A percentile compares a stretch with the other conserved stretches of the same genome.
phyloP scores from a whole-genome alignment of 2,797 vertebrate species.

The Enteromius viviparus region DNA sequence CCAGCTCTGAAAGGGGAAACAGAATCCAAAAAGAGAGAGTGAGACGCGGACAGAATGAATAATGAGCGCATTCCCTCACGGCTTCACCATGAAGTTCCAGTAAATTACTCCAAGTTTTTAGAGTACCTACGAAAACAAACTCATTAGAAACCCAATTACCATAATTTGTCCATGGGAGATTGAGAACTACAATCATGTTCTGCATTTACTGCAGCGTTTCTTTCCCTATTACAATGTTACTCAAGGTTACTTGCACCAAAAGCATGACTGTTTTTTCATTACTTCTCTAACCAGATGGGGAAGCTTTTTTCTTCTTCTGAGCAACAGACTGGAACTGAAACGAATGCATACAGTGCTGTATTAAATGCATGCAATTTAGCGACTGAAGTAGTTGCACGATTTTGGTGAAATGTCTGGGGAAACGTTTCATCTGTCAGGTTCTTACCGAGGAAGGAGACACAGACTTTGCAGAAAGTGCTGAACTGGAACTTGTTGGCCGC shows the following conservation, averaged over 20 bases:
- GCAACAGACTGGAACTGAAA: background rate
- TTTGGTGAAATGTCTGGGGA: slow-evolving; percentile 84
- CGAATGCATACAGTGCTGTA: background rate
- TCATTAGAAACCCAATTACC: slow-evolving; percentile 21
- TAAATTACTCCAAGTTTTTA: slow-evolving; percentile 14
- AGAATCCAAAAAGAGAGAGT: slow-evolving; percentile 12
- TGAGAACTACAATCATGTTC: background rate
- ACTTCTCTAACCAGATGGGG: background rate
- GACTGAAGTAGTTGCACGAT: background rate
- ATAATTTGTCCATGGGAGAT: slow-evolving; percentile 17
- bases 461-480: slow-evolving; percentile 99
- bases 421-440: background rate
- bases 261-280: background rate
- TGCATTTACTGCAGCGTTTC: background rate
- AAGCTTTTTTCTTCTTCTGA: background rate
- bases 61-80: slow-evolving; percentile 25
- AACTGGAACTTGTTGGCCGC: slow-evolving; percentile 99
- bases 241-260: slow-evolving; percentile 4
- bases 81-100: slow-evolving; percentile 33
- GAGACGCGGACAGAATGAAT: slow-evolving; percentile 19
- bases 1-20: slow-evolving; percentile 29
- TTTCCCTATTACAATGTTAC: background rate
- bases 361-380: background rate
- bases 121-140: slow-evolving; percentile 23
- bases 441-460: slow-evolving; percentile 97